phyloP scores from a whole-genome alignment of 2,888 invertebrate species.

The Apodemia mormo region DNA sequence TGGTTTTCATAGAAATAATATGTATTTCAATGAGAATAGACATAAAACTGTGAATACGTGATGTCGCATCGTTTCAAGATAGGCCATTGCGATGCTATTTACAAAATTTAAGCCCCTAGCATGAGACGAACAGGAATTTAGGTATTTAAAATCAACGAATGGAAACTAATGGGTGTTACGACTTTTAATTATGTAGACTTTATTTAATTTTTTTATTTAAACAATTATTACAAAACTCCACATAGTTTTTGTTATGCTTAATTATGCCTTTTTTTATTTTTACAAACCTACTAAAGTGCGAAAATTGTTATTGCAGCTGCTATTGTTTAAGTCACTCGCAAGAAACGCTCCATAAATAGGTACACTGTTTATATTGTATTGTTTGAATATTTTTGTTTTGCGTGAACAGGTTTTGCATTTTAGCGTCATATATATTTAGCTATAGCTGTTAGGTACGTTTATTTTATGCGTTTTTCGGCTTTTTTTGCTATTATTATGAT shows the following conservation, averaged over 20 bases:
- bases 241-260: slow-evolving; percentile 27
- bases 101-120: too few relatives aligned
- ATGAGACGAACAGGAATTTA: too few relatives aligned
- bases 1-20: too few relatives aligned
- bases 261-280: slow-evolving; percentile 28
- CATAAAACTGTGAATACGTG: too few relatives aligned
- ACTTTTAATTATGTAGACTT: too few relatives aligned
- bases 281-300: slow-evolving; percentile 53
- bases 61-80: too few relatives aligned
- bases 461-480: slow-evolving; percentile 27
- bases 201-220: too few relatives aligned
- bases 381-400: slow-evolving; percentile 56
- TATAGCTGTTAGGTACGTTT: slow-evolving; percentile 30
- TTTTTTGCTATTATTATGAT: slow-evolving; percentile 28
- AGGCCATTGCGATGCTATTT: too few relatives aligned
- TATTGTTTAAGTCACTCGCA: slow-evolving; percentile 80
- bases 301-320: slow-evolving; percentile 76
- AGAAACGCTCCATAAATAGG: slow-evolving; percentile 77
- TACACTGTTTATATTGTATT: slow-evolving; percentile 64
- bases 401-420: slow-evolving; percentile 26
- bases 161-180: too few relatives aligned
- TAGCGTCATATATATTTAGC: slow-evolving; percentile 25
- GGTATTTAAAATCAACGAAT: too few relatives aligned
- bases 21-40: too few relatives aligned
- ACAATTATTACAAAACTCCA: too few relatives aligned